Base-by-base conservation (phyloP, 2,797 vertebrate species). In the Allobates femoralis region DNA sequence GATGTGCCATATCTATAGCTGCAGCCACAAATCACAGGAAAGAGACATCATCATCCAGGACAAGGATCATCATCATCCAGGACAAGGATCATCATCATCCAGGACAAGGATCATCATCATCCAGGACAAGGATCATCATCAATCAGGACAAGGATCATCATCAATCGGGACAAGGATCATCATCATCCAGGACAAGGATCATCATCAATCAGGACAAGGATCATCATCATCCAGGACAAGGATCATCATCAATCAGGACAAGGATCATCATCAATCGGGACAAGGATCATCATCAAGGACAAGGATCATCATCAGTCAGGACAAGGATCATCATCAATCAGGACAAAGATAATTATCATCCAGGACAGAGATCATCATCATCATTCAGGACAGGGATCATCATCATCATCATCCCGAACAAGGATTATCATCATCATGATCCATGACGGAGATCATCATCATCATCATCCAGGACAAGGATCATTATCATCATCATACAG, bases 1-100 rank as follows among this genome's bases (percentile, higher is more conserved):
- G 23, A 41, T 41, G 56, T 62, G 77, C 77, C 32, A 41, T 34
- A 41, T 71, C 67, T 69, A 69, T 32, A 69, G 66, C 32, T 71
- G 67, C 19, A 71, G 15, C 67, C 67, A 41, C 30, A 8, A 34
- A 18, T 69, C 30, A 69, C 32, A 41, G 34, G 19, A 3, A 1
- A 10, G 19, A 71, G 34, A 7, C 67, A 41, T 23, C 32, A 56
- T 56, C 53, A 69, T 69, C 8, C n/a, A 64, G 3, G 28, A 28
- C 3, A 64, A 28, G n/a, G n/a, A n/a, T n/a, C n/a, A n/a, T n/a
- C n/a, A n/a, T n/a, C n/a, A 3, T 5, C 14, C 12, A 3, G 12
- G 12, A 64, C 26, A 0, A 12, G 60, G 28, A 28, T 28, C 26
- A 64, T 30, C 60, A n/a, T n/a, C n/a, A n/a, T n/a, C n/a, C n/a